Percentiles rank a stretch among this genome's conserved stretches.
These are phyloP conservation scores for Eupithecia exiguata DNA, from an alignment of 2,888 invertebrate species.

Conservation along the genomic window DNA sequence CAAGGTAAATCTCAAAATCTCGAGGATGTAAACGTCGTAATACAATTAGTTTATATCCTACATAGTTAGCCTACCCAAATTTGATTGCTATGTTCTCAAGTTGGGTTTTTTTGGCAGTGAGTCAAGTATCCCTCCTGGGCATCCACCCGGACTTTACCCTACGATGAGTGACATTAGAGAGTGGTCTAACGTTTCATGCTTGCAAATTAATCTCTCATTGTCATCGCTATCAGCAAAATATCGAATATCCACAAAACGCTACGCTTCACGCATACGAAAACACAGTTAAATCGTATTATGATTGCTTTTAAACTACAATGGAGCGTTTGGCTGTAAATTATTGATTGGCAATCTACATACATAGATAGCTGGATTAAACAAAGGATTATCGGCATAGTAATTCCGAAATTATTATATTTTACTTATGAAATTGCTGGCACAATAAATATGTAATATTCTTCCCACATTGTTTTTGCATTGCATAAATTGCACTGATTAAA, in stretches of 20 bases:
- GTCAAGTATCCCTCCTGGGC: neutral
- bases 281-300: slow-evolving; percentile 64
- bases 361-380: slow-evolving; percentile 49
- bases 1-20: too few relatives aligned
- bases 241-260: slow-evolving; percentile 61
- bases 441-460: slow-evolving; percentile 29
- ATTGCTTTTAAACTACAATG: slow-evolving; percentile 59
- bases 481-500: too few relatives aligned
- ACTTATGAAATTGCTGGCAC: slow-evolving; percentile 13
- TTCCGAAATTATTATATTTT: slow-evolving; percentile 27
- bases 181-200: slow-evolving; percentile 20
- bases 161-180: neutral
- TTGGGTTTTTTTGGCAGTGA: too few relatives aligned
- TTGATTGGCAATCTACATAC: slow-evolving; percentile 63
- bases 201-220: slow-evolving; percentile 61
- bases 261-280: slow-evolving; percentile 67
- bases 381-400: slow-evolving; percentile 40
- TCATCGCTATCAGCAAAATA: slow-evolving; percentile 62
- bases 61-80: too few relatives aligned
- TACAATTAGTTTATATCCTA: too few relatives aligned
- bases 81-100: too few relatives aligned
- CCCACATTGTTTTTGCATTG: slow-evolving; percentile 12
- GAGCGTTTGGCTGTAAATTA: slow-evolving; percentile 60
- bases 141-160: neutral
- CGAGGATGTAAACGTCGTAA: too few relatives aligned